phyloP scores from a whole-genome alignment of 2,888 invertebrate species.

The Amitus sp. region DNA sequence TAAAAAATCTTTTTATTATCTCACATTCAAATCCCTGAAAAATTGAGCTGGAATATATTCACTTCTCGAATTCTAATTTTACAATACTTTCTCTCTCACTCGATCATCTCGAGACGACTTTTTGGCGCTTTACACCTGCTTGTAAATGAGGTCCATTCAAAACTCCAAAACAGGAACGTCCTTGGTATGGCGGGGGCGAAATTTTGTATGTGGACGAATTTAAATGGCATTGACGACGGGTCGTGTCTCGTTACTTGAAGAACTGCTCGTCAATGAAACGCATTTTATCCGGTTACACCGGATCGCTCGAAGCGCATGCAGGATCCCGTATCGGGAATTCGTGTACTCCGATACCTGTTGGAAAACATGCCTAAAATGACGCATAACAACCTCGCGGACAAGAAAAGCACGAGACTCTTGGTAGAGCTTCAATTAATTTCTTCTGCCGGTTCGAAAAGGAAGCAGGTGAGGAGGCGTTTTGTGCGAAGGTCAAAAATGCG shows the following conservation, averaged over 20 bases:
- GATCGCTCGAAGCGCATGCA: constrained; percentile 26
- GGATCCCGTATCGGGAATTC: constrained; percentile 33
- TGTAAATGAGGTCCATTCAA: no score
- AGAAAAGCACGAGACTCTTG: constrained; percentile 26
- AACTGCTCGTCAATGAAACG: constrained; percentile 37
- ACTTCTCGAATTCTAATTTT: no score
- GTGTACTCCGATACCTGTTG: constrained; percentile 21
- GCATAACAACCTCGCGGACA: constrained; percentile 13
- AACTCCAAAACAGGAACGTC: no score
- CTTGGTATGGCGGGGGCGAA: no score
- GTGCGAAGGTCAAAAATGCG: not conserved
- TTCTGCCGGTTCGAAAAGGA: constrained; percentile 20
- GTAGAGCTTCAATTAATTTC: constrained; percentile 28
- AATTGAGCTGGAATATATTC: no score
- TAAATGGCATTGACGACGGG: not conserved
- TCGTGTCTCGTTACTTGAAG: constrained; percentile 24
- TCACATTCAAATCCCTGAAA: no score
- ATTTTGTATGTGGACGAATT: no score
- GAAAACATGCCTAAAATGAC: constrained; percentile 38
- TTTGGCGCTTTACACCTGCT: no score
- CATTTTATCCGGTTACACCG: constrained; percentile 37
- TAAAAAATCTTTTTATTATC: no score
- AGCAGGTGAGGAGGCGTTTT: not conserved
- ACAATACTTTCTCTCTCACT: no score
- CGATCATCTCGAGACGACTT: no score